Base-by-base conservation (phyloP, 2,113 vertebrate genomes). In the Charadrius vociferus region DNA sequence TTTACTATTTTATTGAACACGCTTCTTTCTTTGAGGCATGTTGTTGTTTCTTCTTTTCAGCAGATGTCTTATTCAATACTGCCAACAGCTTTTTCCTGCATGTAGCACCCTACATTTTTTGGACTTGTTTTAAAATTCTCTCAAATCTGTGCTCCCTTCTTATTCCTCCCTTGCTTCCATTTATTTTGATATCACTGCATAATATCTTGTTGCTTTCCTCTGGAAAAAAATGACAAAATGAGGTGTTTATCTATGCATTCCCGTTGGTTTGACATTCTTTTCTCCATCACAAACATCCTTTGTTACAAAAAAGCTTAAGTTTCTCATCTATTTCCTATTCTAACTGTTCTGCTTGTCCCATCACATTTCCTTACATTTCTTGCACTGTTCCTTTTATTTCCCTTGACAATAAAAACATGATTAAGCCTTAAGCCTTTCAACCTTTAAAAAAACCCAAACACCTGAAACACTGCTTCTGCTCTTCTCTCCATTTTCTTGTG, bases 101-200 rank as follows among this genome's bases (percentile, higher is more conserved):
- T 85, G 78, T 79, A 74, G 52, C 77, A 95, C 81, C 61, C 61
- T 55, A 72, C n/a, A 41, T 56, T 79, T 95, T 81, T 87, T 93
- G 65, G 84, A 82, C 49, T 87, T 91, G 7, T 85, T 96, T 89
- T 75, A 96, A 96, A 94, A 81, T 96, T 89, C 86, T 95, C 65
- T 97, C 61, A 96, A 94, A 95, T 86, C 86, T 95, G 55, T 41
- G 52, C 29, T 83, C 59, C 75, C 72, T 86, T 81, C 55, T 77
- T 88, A 73, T 92, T 88, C 73, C 86, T 82, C 61, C 43, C n/a
- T 78, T 74, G 59, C 83, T 91, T 95, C 80, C 88, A 78, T 86
- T 86, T 89, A 86, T 79, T 94, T 96, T 93, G 67, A 11, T 91
- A 90, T 75, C 91, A 56, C 81, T 94, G 81, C 81, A 81, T 91